Evolutionary conservation across 2,888 invertebrate species (phyloP).

Genomic region (Microctonus aethiopoides): DNA sequence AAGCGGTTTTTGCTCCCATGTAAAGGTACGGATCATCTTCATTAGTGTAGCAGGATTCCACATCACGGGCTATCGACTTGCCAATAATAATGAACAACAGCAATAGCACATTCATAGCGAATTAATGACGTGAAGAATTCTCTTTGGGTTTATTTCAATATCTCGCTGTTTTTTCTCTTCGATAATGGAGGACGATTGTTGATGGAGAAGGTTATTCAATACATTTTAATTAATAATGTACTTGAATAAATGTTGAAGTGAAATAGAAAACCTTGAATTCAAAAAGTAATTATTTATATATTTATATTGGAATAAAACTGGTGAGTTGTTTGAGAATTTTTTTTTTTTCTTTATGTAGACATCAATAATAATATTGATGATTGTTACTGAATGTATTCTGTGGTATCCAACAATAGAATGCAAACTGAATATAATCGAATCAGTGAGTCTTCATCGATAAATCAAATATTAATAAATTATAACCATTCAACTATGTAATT

Average conservation of each 20-base stretch:
- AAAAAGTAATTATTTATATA: neutral
- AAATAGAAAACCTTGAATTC: neutral
- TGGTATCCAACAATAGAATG: neutral
- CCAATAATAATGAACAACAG: constrained; percentile 33
- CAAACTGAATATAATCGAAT: neutral
- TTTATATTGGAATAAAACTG: neutral
- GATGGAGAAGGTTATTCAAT: neutral
- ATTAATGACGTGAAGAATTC: neutral
- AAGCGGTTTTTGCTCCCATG: constrained; percentile 82
- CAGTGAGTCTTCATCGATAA: neutral
- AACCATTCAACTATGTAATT: neutral
- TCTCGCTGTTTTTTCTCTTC: neutral
- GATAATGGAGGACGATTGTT: neutral
- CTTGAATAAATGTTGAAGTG: neutral
- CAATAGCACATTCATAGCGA: neutral
- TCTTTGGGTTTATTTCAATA: neutral
- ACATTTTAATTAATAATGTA: neutral
- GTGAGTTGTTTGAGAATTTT: neutral
- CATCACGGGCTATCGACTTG: constrained; percentile 47
- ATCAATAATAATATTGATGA: neutral
- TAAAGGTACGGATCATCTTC: constrained; percentile 75
- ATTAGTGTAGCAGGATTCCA: constrained; percentile 72
- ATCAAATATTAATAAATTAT: constrained; percentile 65
- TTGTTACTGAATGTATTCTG: neutral
- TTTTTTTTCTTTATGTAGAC: neutral